Percentiles rank a stretch among this genome's conserved stretches.
phyloP scores from a whole-genome alignment of 2,113 vertebrate species.

The Callithrix jacchus region DNA sequence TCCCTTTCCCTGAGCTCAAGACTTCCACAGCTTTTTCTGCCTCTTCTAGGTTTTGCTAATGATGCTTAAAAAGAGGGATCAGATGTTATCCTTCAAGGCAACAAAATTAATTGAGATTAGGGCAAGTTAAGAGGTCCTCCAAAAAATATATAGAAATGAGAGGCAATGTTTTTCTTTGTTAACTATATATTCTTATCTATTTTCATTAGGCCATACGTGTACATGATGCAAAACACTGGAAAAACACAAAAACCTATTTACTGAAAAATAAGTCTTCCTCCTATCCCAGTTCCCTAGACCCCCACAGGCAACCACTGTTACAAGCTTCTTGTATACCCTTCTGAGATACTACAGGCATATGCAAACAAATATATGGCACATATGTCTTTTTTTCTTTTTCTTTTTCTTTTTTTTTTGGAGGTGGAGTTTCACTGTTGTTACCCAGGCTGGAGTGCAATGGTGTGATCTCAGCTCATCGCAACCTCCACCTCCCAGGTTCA shows the following conservation, averaged over 20 bases:
- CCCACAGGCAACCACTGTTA: background rate
- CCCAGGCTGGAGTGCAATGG: too few species aligned
- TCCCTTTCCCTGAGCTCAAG: background rate
- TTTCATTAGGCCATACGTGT: background rate
- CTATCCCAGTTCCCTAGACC: background rate
- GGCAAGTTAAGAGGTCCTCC: background rate
- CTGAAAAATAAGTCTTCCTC: background rate
- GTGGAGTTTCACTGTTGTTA: too few species aligned
- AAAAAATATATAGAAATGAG: background rate
- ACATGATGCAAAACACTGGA: background rate
- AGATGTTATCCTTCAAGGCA: background rate
- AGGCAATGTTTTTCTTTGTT: conserved; percentile 4
- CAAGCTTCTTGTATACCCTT: background rate
- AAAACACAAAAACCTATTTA: background rate
- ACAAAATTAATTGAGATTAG: background rate
- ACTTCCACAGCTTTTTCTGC: background rate
- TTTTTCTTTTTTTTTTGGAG: background rate
- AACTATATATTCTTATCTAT: background rate
- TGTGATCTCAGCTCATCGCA: too few species aligned
- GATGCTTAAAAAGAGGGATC: background rate
- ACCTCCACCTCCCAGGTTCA: too few species aligned
- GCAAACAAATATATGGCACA: background rate
- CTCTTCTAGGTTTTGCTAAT: background rate
- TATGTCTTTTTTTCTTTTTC: background rate
- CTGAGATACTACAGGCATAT: background rate